A percentile compares a stretch with the other conserved stretches of the same genome.
These are phyloP conservation scores for Diadophis punctatus DNA, from an alignment of 2,113 vertebrate genomes.

Conservation along the genomic window DNA sequence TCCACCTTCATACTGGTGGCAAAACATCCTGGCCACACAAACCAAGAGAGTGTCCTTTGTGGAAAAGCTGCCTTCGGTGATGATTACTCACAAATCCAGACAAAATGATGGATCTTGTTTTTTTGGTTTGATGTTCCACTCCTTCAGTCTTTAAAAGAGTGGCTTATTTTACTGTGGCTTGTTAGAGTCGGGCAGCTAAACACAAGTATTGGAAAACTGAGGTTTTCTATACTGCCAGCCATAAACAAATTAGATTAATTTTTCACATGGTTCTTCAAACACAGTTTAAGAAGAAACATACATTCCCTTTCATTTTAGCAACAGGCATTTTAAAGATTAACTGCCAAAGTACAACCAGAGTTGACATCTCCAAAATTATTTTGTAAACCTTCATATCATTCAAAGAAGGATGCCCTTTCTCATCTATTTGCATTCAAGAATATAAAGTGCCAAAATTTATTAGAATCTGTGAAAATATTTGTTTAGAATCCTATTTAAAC, in stretches of 20 bases:
- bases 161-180: slow-evolving; percentile 31
- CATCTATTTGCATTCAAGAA: neutral
- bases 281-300: neutral
- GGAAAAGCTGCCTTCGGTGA: slow-evolving; percentile 46
- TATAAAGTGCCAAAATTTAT: neutral
- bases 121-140: slow-evolving; percentile 56
- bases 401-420: neutral
- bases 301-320: neutral
- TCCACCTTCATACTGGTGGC: slow-evolving; percentile 62
- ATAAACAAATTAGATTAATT: neutral
- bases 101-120: slow-evolving; percentile 61
- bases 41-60: slow-evolving; percentile 28
- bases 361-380: neutral
- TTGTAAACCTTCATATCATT: neutral
- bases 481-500: neutral
- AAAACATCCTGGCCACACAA: slow-evolving; percentile 59
- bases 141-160: slow-evolving; percentile 31
- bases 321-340: neutral
- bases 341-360: neutral
- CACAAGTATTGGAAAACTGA: too few relatives aligned
- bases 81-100: slow-evolving; percentile 67
- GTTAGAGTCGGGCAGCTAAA: neutral
- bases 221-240: neutral
- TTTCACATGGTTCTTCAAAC: neutral
- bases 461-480: neutral